phyloP scores from a whole-genome alignment of 2,888 invertebrate genomes.

The Eupeodes latifasciatus region DNA sequence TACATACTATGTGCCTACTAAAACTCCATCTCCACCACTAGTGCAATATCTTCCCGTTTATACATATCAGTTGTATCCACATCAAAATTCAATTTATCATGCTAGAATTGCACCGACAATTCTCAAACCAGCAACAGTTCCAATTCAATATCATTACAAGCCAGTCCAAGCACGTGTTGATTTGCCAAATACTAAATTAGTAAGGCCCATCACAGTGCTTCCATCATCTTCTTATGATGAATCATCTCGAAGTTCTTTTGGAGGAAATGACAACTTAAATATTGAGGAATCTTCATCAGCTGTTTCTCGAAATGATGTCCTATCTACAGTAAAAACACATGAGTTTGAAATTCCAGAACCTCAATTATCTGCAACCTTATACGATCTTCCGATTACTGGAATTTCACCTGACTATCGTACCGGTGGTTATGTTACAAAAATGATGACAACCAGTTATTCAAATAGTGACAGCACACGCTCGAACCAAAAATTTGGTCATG shows the following conservation, averaged over 20 bases:
- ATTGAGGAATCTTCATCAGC: slow-evolving; percentile 22
- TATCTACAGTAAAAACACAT: not conserved
- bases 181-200: slow-evolving; percentile 4
- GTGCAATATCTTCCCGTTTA: slow-evolving; percentile 47
- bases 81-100: slow-evolving; percentile 19
- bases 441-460: not conserved
- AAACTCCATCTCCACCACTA: not conserved
- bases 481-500: slow-evolving; percentile 42
- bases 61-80: slow-evolving; percentile 7
- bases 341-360: slow-evolving; percentile 49
- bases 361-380: slow-evolving; percentile 43
- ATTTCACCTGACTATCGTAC: slow-evolving; percentile 58
- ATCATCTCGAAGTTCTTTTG: not conserved
- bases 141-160: slow-evolving; percentile 2
- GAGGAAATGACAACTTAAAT: not conserved
- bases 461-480: not conserved
- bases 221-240: slow-evolving; percentile 18
- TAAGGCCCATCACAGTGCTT: slow-evolving; percentile 58
- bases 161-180: not conserved
- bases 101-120: slow-evolving; percentile 2
- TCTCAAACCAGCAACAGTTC: not conserved
- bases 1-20: not conserved
- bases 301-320: not conserved
- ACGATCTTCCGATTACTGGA: slow-evolving; percentile 56
- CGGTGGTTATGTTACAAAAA: slow-evolving; percentile 57